Evolutionary conservation across 2,113 vertebrate genomes (phyloP).

Genomic region (Otolemur garnettii): DNA sequence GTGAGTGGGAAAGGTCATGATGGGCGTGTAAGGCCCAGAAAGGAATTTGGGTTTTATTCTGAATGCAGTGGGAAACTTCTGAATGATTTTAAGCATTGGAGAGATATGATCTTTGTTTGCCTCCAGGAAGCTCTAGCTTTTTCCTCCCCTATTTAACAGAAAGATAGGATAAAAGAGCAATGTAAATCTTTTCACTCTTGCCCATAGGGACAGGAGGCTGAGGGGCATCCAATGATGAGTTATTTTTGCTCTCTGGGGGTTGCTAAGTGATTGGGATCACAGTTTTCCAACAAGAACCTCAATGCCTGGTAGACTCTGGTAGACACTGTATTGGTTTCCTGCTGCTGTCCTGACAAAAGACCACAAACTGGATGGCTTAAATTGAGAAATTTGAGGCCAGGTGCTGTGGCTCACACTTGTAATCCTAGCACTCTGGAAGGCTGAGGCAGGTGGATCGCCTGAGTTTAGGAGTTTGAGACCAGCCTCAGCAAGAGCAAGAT

Average conservation of each 20-base stretch:
- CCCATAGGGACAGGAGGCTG: background rate
- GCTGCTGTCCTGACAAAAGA: background rate
- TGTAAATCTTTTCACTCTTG: background rate
- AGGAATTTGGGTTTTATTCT: background rate
- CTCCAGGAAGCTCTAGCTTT: background rate
- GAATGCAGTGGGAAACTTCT: background rate
- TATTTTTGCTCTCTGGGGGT: background rate
- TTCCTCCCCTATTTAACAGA: background rate
- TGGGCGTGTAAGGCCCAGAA: background rate
- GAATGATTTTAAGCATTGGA: background rate
- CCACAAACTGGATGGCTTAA: background rate
- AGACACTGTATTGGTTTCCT: background rate
- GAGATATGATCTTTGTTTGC: background rate
- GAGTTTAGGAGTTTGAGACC: too few relatives aligned
- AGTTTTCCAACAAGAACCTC: background rate
- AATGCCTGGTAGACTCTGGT: background rate
- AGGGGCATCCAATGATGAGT: background rate
- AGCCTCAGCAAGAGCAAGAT: too few relatives aligned
- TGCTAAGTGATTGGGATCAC: background rate
- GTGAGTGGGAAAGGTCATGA: too few relatives aligned
- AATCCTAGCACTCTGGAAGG: too few relatives aligned
- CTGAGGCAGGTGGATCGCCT: too few relatives aligned
- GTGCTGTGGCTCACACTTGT: too few relatives aligned
- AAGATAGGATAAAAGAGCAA: background rate
- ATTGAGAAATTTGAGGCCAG: too few relatives aligned